Conservation (phyloP, 2,888 invertebrate genomes). For the Apeira syringaria region DNA sequence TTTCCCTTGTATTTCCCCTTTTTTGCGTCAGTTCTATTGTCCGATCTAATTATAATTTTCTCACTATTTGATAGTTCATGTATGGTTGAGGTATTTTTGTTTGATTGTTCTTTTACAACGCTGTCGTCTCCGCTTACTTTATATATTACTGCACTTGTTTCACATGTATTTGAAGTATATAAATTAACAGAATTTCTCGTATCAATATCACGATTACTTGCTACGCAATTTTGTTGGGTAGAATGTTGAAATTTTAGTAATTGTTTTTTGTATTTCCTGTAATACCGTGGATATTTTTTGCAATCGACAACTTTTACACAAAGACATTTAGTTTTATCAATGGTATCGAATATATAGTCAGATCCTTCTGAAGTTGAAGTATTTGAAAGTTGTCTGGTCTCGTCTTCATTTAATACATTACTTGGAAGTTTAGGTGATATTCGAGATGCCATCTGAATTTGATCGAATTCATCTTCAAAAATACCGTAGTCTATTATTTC, state of each 20-base stretch:
- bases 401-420: too few species aligned
- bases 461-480: constrained; percentile 16
- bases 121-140: too few species aligned
- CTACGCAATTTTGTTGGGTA: not conserved
- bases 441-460: not conserved
- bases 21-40: too few species aligned
- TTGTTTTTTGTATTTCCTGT: constrained; percentile 22
- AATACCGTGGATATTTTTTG: constrained; percentile 27
- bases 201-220: not conserved
- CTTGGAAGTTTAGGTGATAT: not conserved
- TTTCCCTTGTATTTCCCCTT: too few species aligned
- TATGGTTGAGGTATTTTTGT: too few species aligned
- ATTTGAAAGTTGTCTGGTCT: too few species aligned
- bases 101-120: too few species aligned
- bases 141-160: too few species aligned
- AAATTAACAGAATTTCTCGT: too few species aligned
- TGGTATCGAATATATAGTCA: not conserved
- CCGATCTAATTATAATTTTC: too few species aligned
- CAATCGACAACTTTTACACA: constrained; percentile 17
- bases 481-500: constrained; percentile 5
- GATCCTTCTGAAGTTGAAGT: not conserved
- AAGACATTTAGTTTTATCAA: not conserved
- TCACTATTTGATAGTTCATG: too few species aligned
- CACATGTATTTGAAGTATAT: too few species aligned
- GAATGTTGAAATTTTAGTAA: not conserved